These are phyloP conservation scores for Actenoides hombroni DNA, from an alignment of 2,113 vertebrate species.

Conservation along the genomic window DNA sequence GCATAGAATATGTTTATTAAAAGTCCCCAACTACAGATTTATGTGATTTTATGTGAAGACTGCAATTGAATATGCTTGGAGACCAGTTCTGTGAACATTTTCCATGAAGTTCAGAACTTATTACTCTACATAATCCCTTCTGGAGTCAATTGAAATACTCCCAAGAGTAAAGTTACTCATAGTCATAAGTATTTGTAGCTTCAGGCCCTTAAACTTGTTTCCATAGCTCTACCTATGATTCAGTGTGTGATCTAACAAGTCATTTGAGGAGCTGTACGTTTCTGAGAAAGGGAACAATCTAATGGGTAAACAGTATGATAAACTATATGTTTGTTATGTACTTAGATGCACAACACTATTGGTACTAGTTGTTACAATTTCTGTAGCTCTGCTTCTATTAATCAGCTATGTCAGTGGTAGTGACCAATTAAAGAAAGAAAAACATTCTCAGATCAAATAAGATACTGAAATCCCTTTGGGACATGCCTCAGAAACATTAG, in stretches of 20 bases:
- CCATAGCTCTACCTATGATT: neutral
- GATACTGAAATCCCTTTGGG: neutral
- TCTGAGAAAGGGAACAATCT: neutral
- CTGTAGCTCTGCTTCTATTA: neutral
- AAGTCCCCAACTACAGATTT: conserved; percentile 20
- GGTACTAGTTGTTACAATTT: neutral
- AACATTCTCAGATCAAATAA: neutral
- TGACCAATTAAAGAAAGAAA: neutral
- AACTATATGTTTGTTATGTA: neutral
- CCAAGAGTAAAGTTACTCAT: conserved; percentile 33
- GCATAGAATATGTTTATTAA: conserved; percentile 44
- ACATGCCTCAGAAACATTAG: neutral
- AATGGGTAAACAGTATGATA: neutral
- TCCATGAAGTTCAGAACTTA: conserved; percentile 36
- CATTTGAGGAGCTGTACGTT: neutral
- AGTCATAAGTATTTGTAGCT: neutral
- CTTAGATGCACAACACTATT: neutral
- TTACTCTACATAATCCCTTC: conserved; percentile 29
- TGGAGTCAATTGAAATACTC: conserved; percentile 19
- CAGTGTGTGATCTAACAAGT: neutral
- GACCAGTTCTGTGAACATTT: neutral
- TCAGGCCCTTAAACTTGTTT: conserved; percentile 32
- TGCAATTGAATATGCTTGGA: neutral
- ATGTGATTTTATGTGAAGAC: conserved; percentile 51
- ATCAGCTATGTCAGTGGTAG: neutral